A percentile compares a stretch with the other conserved stretches of the same genome.
Conservation (phyloP, 2,888 invertebrate species). For the Lasiommata megera region DNA sequence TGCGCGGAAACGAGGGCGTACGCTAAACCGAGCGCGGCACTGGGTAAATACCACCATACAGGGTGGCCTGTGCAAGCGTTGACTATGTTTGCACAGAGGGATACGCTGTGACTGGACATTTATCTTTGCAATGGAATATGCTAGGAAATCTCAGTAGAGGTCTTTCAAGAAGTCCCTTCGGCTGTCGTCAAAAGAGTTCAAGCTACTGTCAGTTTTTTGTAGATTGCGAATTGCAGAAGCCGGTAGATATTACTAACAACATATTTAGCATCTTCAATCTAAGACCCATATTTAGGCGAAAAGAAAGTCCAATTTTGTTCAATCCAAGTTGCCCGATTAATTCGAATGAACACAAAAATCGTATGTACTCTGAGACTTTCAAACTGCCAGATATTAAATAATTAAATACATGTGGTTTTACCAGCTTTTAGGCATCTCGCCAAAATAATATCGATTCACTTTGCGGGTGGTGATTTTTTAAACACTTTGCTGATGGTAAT, state of each 20-base stretch:
- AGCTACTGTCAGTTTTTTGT: too few species aligned
- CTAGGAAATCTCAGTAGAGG: neutral
- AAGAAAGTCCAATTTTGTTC: too few species aligned
- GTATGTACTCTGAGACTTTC: neutral
- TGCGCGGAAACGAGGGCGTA: slow-evolving; percentile 18
- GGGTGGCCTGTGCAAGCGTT: slow-evolving; percentile 4
- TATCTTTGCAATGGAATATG: neutral
- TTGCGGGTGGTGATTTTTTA: neutral
- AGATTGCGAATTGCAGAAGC: too few species aligned
- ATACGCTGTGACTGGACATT: neutral
- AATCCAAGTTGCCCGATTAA: too few species aligned
- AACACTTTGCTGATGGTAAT: too few species aligned
- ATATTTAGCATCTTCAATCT: too few species aligned
- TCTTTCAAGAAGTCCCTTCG: neutral
- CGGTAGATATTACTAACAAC: too few species aligned
- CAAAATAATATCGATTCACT: neutral
- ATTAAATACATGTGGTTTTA: neutral
- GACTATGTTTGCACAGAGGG: neutral
- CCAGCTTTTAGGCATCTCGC: neutral
- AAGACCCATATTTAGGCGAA: too few species aligned
- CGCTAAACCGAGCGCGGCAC: slow-evolving; percentile 13
- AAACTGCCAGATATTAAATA: neutral
- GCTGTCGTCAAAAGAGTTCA: too few species aligned
- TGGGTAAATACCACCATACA: slow-evolving; percentile 21
- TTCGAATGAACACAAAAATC: too few species aligned